A percentile compares a stretch with the other conserved stretches of the same genome.
Conservation (phyloP, 2,888 invertebrate species). For the Minunthozetes semirufus region DNA sequence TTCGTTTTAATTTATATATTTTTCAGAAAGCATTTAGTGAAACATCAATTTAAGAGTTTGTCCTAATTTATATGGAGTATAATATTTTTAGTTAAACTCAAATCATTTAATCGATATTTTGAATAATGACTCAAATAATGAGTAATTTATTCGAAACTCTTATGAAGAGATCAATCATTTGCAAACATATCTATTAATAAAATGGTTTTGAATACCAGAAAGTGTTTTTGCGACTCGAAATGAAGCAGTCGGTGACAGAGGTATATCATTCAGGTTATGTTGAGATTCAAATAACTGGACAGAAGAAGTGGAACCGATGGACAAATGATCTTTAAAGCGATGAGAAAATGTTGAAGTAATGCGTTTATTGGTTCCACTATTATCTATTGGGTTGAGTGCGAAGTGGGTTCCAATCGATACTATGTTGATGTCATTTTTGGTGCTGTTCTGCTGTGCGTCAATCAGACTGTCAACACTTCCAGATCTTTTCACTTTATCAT, state of each 20-base stretch:
- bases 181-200: background rate
- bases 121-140: background rate
- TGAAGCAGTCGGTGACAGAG: background rate
- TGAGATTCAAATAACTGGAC: conserved; percentile 1
- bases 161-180: background rate
- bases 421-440: background rate
- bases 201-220: background rate
- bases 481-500: conserved; percentile 31
- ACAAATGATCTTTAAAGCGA: conserved; percentile 8
- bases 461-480: conserved; percentile 35
- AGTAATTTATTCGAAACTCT: background rate
- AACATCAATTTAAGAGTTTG: no score
- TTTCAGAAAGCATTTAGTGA: no score
- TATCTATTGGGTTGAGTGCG: background rate
- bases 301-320: conserved; percentile 10
- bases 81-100: no score
- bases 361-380: background rate
- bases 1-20: no score
- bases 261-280: background rate
- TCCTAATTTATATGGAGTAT: no score
- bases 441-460: conserved; percentile 9
- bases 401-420: conserved; percentile 1
- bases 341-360: background rate
- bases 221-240: conserved; percentile 16
- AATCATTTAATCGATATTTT: no score